Base-by-base conservation (phyloP, 2,113 vertebrate species). In the Brachyistius frenatus region DNA sequence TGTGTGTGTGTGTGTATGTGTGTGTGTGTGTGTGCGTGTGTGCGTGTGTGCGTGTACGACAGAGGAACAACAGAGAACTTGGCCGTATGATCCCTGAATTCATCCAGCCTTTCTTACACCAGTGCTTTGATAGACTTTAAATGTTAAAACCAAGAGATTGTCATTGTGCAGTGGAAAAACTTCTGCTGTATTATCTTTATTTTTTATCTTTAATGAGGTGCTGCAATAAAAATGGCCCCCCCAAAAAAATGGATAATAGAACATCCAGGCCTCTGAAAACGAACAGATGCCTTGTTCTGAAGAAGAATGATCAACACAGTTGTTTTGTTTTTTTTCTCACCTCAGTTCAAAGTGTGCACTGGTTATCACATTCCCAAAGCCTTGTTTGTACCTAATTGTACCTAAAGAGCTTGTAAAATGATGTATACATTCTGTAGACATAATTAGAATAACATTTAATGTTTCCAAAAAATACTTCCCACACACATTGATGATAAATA, bases 131-230 rank as follows among this genome's bases (percentile, higher is more conserved):
- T 58, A 31, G 39, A 66, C 36, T 49, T 81, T 50, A 36, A 47
- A 73, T 61, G 36, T 55, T 7, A 31, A 50, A 73, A 68, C n/a
- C 9, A 52, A 63, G 35, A 72, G 35, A 85, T 66, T 68, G 75
- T 68, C 14, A 23, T 5, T 61, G 35, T 65, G 55, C 53, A 57
- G 49, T 33, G 53, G 53, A 65, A 30, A 39, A 55, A 67, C 31
- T 32, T 31, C 41, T 60, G 30, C 70, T 50, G 32, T 16, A 9
- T 80, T 54, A 47, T 67, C 9, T 72, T 49, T 56, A 37, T 44
- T 15, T 16, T 69, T 16, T n/a, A 62, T 67, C 16, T 46, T 58
- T 62, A n/a, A 5, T 13, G 16, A 63, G 50, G 31, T 60, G 56
- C 64, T 72, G 50, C 54, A 76, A 83, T 66, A 63, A 73, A 58